These are phyloP conservation scores for Lasioglossum malachurum DNA, from an alignment of 2,888 invertebrate species.

Conservation along the genomic window DNA sequence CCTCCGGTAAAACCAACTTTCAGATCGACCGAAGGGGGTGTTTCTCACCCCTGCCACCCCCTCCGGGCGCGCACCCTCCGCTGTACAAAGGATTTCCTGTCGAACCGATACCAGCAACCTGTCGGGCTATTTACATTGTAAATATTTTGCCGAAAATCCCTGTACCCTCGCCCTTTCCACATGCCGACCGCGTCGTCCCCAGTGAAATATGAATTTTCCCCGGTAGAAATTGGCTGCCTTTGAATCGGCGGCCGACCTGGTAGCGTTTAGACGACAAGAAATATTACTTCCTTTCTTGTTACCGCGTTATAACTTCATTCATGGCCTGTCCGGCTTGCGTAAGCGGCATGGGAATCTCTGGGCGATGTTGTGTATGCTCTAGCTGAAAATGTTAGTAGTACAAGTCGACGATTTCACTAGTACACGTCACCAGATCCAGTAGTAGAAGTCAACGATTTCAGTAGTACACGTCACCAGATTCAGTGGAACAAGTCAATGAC, in stretches of 20 bases:
- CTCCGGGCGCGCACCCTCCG: background rate
- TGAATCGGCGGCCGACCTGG: background rate
- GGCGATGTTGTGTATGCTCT: background rate
- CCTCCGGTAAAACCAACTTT: conserved; percentile 18
- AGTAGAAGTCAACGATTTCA: background rate
- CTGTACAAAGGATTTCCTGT: conserved; percentile 55
- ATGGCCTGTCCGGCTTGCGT: background rate
- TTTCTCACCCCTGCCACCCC: background rate
- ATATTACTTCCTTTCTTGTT: conserved; percentile 15
- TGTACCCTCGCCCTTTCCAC: conserved; percentile 2
- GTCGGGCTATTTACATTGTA: conserved; percentile 51
- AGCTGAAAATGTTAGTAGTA: background rate
- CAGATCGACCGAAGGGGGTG: background rate
- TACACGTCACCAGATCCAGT: background rate
- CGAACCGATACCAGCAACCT: conserved; percentile 41
- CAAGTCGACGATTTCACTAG: background rate
- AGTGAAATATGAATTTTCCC: conserved; percentile 37
- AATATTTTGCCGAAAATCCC: conserved; percentile 47
- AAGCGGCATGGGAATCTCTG: background rate
- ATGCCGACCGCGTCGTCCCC: background rate
- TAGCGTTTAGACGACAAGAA: background rate
- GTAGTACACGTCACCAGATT: background rate
- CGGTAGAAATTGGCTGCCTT: conserved; percentile 8
- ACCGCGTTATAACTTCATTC: background rate
- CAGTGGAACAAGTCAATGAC: background rate